phyloP scores from a whole-genome alignment of 2,113 vertebrate genomes.

The Vicugna pacos region DNA sequence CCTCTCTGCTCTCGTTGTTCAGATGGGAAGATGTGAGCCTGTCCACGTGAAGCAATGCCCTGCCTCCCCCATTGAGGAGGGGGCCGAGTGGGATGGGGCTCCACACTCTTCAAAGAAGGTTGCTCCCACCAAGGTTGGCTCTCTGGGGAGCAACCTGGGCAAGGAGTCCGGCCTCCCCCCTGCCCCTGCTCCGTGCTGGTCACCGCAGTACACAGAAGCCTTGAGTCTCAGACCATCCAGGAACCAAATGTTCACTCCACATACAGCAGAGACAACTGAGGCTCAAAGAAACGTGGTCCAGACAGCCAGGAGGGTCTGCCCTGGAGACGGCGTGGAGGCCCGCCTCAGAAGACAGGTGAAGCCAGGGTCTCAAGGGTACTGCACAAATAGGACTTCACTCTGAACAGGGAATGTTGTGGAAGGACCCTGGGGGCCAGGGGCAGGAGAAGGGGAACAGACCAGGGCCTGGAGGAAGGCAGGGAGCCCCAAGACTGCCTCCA shows the following conservation, averaged over 20 bases:
- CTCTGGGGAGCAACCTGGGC: neutral
- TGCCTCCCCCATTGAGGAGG: neutral
- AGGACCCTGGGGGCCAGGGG: too few species aligned
- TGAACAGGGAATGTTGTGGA: neutral
- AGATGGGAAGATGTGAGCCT: neutral
- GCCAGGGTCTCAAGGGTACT: neutral
- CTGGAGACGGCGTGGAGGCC: neutral
- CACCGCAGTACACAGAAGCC: neutral
- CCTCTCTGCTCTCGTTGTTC: neutral
- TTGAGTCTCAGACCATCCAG: neutral
- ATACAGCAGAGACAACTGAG: neutral
- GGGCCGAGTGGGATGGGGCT: neutral
- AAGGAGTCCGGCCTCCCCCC: neutral
- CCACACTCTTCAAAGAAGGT: neutral
- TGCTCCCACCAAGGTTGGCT: neutral
- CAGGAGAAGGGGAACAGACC: too few species aligned
- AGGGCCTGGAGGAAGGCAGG: too few species aligned
- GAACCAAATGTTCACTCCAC: neutral
- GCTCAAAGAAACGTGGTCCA: neutral
- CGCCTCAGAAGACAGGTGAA: rapidly evolving
- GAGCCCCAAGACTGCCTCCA: neutral
- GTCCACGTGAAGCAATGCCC: rapidly evolving
- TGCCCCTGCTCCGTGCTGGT: neutral
- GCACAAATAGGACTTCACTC: rapidly evolving
- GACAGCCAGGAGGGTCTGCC: neutral